phyloP scores from a whole-genome alignment of 2,888 invertebrate species.

The Ectemnius cavifrons region DNA sequence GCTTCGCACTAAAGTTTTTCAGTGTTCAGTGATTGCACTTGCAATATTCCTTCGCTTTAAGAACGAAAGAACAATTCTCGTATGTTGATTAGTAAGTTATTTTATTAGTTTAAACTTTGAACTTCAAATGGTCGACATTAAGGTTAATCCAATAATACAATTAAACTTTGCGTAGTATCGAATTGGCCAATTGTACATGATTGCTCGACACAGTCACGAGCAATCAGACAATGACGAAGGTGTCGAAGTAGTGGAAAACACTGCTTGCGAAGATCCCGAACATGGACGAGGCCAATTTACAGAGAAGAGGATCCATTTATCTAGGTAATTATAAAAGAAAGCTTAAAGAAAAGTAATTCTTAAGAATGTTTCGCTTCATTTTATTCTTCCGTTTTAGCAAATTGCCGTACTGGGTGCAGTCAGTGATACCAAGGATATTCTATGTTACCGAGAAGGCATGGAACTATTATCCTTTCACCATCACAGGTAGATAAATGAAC shows the following conservation, averaged over 20 bases:
- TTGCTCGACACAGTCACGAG: slow-evolving; percentile 94
- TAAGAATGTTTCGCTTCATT: too few species aligned
- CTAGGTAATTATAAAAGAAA: slow-evolving; percentile 81
- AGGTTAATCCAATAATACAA: too few species aligned
- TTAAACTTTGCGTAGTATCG: slow-evolving; percentile 83
- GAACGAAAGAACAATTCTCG: too few species aligned
- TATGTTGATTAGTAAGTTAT: too few species aligned
- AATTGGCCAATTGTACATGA: slow-evolving; percentile 96
- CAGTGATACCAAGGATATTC: slow-evolving; percentile 92
- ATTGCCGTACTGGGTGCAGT: slow-evolving; percentile 91
- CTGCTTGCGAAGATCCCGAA: slow-evolving; percentile 86
- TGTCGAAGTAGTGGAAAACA: slow-evolving; percentile 93
- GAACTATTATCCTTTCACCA: slow-evolving; percentile 96
- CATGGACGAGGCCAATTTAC: slow-evolving; percentile 93
- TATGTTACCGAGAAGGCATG: slow-evolving; percentile 96
- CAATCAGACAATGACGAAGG: slow-evolving; percentile 94
- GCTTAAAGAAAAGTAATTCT: too few species aligned
- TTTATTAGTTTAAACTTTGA: too few species aligned
- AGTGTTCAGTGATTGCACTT: too few species aligned
- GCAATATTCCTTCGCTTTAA: too few species aligned
- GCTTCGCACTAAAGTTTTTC: too few species aligned
- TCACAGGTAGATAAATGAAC: slow-evolving; percentile 82
- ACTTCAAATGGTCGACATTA: too few species aligned
- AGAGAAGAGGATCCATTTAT: slow-evolving; percentile 93
- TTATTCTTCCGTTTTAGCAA: slow-evolving; percentile 81